Evolutionary conservation across 2,888 invertebrate species (phyloP).

Genomic region (Synanthedon vespiformis): DNA sequence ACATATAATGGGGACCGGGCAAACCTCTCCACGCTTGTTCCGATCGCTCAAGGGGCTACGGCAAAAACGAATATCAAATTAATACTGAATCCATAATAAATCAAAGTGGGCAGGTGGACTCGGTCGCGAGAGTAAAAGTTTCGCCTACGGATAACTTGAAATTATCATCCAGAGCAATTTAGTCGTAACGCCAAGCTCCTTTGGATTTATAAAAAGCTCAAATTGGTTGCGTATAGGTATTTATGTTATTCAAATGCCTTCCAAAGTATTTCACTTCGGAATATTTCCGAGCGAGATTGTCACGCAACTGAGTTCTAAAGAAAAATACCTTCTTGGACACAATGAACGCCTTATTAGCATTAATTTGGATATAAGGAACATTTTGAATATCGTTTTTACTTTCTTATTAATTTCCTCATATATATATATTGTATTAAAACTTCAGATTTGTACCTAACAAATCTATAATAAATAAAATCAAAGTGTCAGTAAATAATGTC

Average conservation of each 20-base stretch:
- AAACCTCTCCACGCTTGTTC: slow-evolving; percentile 46
- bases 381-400: no score
- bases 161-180: slow-evolving; percentile 45
- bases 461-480: no score
- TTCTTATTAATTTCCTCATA: no score
- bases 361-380: background rate
- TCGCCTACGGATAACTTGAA: slow-evolving; percentile 62
- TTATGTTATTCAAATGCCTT: slow-evolving; percentile 31
- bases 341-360: slow-evolving; percentile 1
- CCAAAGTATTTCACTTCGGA: slow-evolving; percentile 17
- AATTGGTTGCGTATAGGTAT: slow-evolving; percentile 26
- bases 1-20: slow-evolving; percentile 59
- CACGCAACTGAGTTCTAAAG: slow-evolving; percentile 22
- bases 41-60: slow-evolving; percentile 63
- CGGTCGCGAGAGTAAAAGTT: slow-evolving; percentile 50
- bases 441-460: no score
- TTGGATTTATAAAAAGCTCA: slow-evolving; percentile 8
- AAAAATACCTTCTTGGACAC: slow-evolving; percentile 2
- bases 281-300: slow-evolving; percentile 13
- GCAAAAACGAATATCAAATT: slow-evolving; percentile 71
- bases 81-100: slow-evolving; percentile 71
- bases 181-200: slow-evolving; percentile 18
- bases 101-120: slow-evolving; percentile 67
- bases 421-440: no score
- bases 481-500: no score